Conservation (phyloP, 2,888 invertebrate species). For the Dorcus hopei region DNA sequence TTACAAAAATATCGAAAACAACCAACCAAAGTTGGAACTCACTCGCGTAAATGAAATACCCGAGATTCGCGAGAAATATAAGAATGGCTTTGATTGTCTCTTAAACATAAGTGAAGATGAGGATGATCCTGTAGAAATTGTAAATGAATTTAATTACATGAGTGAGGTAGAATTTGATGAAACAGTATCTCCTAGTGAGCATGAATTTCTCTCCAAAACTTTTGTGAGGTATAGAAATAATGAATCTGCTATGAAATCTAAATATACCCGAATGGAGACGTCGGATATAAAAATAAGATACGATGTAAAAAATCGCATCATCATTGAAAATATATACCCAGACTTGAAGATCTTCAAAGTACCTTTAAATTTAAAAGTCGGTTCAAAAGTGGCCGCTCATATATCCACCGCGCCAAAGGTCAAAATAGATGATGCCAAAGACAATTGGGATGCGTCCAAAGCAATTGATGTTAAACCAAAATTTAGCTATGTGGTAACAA, state of each 20-base stretch:
- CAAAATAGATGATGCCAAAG: background rate
- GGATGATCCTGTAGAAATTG: background rate
- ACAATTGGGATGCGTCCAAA: slow-evolving; percentile 5
- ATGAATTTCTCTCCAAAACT: too few relatives aligned
- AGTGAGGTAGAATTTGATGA: slow-evolving; percentile 11
- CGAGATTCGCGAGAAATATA: slow-evolving; percentile 6
- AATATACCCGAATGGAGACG: too few relatives aligned
- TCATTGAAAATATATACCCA: slow-evolving; percentile 14
- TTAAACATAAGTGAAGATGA: background rate
- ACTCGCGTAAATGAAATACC: slow-evolving; percentile 11
- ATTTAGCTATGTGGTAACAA: background rate
- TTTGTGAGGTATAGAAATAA: too few relatives aligned
- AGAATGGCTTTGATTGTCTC: slow-evolving; percentile 10
- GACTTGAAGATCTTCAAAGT: slow-evolving; percentile 14
- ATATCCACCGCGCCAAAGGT: slow-evolving; percentile 8
- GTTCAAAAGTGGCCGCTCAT: slow-evolving; percentile 8
- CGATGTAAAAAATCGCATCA: slow-evolving; percentile 5
- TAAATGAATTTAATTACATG: slow-evolving; percentile 2
- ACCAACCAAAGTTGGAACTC: slow-evolving; percentile 6
- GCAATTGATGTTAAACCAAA: background rate
- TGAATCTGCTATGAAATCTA: too few relatives aligned
- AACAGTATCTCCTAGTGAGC: slow-evolving; percentile 6
- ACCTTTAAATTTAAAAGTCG: slow-evolving; percentile 11
- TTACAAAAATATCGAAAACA: slow-evolving; percentile 10
- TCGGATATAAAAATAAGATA: too few relatives aligned